Evolutionary conservation across 1,140 invertebrate species (phyloP).

Genomic region (Grapholita molesta): DNA sequence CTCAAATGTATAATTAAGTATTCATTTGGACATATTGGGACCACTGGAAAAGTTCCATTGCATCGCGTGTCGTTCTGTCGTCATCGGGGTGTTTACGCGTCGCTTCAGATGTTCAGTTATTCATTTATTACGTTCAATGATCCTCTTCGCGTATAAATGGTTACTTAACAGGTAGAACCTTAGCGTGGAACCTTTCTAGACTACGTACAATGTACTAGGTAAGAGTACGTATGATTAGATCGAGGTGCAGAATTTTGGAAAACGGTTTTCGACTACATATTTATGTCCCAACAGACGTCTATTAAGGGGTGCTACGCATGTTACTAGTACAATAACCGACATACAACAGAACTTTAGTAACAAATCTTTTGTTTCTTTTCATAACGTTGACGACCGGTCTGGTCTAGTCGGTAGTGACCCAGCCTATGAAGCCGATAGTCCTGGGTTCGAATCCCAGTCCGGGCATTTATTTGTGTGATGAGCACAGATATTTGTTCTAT

Average conservation of each 20-base stretch:
- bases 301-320: neutral
- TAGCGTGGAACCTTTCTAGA: neutral
- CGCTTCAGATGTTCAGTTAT: neutral
- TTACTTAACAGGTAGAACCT: neutral
- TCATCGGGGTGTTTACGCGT: constrained; percentile 6
- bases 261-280: neutral
- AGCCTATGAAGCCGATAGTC: no score
- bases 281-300: no score
- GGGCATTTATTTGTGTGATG: no score
- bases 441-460: no score
- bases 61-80: neutral
- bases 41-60: constrained; percentile 8
- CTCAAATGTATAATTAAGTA: constrained; percentile 10
- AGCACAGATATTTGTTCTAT: no score
- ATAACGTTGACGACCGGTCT: no score
- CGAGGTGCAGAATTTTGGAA: neutral
- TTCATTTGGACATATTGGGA: constrained; percentile 12
- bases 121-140: neutral
- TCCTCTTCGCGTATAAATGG: constrained; percentile 13
- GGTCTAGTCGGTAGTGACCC: no score
- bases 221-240: neutral
- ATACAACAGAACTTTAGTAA: no score
- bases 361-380: no score
- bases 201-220: neutral
- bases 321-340: neutral